These are phyloP conservation scores for Callorhinus ursinus DNA, from an alignment of 2,113 vertebrate genomes.

Conservation along the genomic window DNA sequence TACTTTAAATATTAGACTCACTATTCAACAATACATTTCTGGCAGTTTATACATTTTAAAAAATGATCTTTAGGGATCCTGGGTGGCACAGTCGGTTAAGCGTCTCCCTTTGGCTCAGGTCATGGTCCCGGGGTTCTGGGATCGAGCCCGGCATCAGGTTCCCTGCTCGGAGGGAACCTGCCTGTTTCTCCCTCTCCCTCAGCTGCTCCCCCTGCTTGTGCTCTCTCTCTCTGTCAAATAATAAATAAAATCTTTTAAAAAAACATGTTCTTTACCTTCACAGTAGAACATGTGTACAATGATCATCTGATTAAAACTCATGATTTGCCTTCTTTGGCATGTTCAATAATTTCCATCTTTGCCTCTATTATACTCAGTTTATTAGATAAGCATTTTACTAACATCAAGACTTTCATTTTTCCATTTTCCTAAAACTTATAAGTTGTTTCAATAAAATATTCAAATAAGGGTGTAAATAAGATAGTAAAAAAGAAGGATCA, in stretches of 20 bases:
- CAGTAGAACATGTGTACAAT: neutral
- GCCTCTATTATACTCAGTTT: neutral
- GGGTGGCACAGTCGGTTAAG: neutral
- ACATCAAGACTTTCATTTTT: conserved; percentile 15
- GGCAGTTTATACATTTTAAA: neutral
- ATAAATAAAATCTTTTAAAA: neutral
- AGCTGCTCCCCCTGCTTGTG: neutral
- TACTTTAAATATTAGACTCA: neutral
- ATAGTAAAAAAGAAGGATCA: neutral
- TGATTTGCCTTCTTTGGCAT: neutral
- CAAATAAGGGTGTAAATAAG: neutral
- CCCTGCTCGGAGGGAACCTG: neutral
- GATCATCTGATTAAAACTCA: neutral
- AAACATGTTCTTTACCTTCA: neutral
- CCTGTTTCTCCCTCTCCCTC: neutral
- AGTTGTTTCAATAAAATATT: neutral
- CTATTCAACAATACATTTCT: neutral
- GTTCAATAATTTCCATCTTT: neutral
- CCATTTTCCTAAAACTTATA: neutral
- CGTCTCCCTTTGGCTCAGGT: neutral
- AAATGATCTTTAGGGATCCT: neutral
- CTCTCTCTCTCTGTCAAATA: neutral
- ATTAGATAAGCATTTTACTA: neutral
- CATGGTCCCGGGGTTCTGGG: neutral
- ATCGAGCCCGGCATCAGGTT: neutral